Evolutionary conservation across 2,797 vertebrate genomes (phyloP), one percentile per base, ranked within the genome.

Genomic region (Parauchenoglanis punctatus): DNA sequence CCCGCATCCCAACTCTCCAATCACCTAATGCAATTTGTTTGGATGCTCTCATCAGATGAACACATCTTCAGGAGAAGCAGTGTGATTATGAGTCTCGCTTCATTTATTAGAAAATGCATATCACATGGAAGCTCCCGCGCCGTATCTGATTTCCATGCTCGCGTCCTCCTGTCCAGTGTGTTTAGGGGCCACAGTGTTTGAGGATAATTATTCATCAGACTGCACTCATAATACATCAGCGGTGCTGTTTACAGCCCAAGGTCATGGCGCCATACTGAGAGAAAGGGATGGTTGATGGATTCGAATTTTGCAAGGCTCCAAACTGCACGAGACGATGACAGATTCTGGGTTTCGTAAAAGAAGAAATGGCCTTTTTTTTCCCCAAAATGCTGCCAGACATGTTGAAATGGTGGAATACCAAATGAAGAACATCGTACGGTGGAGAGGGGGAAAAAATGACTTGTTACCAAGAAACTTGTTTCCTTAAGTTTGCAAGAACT

Each of bases 171-270:
- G 86, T 90, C 81, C 58, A 54, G 52, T n/a, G 81, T 65, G 89
- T 89, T 90, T 89, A 92, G 91, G 87, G 89, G 91, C 88, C 61
- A 70, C 67, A 46, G n/a, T 86, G 85, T 89, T 52, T 77, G 70
- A 20, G 56, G 76, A 87, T 93, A 92, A 93, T 94, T 93, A 93
- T 93, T 94, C 93, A 89, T 81, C 90, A 84, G 83, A 84, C 89
- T 86, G 85, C 40, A 89, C 87, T 85, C 89, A 89, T 92, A 92
- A 93, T 92, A 93, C 93, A 94, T 93, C 91, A 92, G 90, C 88
- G 81, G 91, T 91, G 88, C 89, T 93, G 93, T 93, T 93, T 93
- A 86, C 92, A 91, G 90, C 91, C 92, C 93, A 93, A 94, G 94
- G 94, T 94, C 94, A 87, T 68, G 83, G 90, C 92, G 85, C 4